phyloP scores from a whole-genome alignment of 2,888 invertebrate genomes.

The Patella caerulea region DNA sequence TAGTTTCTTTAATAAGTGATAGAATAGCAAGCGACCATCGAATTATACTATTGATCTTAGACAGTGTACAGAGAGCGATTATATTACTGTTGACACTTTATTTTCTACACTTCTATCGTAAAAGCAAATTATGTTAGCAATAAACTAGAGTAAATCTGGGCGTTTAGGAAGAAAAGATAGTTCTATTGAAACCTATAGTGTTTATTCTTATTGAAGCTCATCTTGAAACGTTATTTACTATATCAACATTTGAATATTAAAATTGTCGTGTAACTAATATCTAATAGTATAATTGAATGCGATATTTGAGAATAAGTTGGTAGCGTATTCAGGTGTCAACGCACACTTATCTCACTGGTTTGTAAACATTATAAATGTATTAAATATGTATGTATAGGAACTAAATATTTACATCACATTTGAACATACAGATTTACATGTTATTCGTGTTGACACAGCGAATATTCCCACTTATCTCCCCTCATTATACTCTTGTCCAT shows the following conservation, averaged over 20 bases:
- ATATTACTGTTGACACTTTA: too few species aligned
- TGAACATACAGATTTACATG: conserved; percentile 3
- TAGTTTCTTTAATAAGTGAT: too few species aligned
- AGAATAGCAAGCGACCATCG: too few species aligned
- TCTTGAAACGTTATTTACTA: background rate
- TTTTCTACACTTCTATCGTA: too few species aligned
- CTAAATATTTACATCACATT: conserved; percentile 10
- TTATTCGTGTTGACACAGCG: background rate
- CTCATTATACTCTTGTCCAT: background rate
- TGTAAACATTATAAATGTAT: conserved; percentile 10
- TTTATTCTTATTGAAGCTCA: too few species aligned
- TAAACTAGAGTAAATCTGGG: too few species aligned
- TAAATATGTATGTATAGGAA: background rate
- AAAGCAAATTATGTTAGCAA: too few species aligned
- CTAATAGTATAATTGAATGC: background rate
- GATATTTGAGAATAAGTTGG: background rate
- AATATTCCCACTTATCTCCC: conserved; percentile 4
- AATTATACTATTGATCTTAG: too few species aligned
- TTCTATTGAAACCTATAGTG: too few species aligned
- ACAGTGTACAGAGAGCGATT: too few species aligned
- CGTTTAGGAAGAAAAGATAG: too few species aligned
- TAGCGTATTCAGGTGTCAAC: background rate
- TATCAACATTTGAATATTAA: background rate
- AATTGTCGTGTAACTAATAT: background rate
- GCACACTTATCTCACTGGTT: background rate